phyloP scores from a whole-genome alignment of 2,888 invertebrate genomes.

The Drosophila buzzatii region DNA sequence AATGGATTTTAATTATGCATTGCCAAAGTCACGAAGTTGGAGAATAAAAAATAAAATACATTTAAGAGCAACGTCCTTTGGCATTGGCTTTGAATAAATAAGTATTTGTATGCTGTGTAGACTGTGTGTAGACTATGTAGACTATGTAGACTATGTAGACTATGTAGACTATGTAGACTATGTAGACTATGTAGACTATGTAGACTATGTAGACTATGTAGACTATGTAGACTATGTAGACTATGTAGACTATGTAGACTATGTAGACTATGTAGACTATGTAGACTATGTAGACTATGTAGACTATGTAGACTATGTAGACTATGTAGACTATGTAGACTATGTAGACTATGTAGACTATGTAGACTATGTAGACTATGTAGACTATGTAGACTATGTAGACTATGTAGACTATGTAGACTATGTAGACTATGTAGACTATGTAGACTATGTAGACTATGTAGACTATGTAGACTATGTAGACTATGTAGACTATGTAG shows the following conservation, averaged over 20 bases:
- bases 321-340: not conserved
- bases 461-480: not conserved
- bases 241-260: not conserved
- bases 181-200: not conserved
- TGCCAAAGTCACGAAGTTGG: constrained; percentile 45
- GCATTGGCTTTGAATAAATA: constrained; percentile 63
- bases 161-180: not conserved
- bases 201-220: not conserved
- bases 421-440: not conserved
- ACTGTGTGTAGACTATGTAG: not conserved
- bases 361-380: not conserved
- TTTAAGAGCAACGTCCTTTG: constrained; percentile 23
- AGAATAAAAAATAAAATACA: constrained; percentile 47
- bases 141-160: not conserved
- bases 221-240: not conserved
- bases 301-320: not conserved
- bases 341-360: not conserved
- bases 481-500: not conserved
- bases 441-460: not conserved
- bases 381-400: not conserved
- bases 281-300: not conserved
- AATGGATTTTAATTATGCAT: constrained; percentile 82
- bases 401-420: not conserved
- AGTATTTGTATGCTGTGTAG: constrained; percentile 31
- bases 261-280: not conserved